Base-by-base conservation (phyloP, 2,113 vertebrate species). In the Eublepharis macularius region DNA sequence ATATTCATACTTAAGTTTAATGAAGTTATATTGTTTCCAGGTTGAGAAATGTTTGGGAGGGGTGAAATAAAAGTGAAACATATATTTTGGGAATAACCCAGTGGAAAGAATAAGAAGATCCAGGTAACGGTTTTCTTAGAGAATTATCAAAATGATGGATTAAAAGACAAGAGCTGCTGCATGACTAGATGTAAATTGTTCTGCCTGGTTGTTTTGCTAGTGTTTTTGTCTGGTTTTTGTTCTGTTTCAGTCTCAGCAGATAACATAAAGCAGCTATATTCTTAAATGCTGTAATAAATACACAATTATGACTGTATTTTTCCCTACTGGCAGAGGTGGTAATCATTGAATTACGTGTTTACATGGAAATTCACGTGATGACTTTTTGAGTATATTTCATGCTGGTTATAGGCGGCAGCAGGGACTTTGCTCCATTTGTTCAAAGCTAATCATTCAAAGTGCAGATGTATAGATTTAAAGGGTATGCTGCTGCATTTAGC, bases 1-100 rank as follows among this genome's bases (percentile, higher is more conserved):
- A 39, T 54, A 60, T 39, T 21, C 24, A 32, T 0, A 0, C 51
- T 34, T 68, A 84, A n/a, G 26, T 34, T 5, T 14, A 87, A 65
- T 32, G 1, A 1, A 47, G 82, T 80, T 24, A 76, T 87, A 51
- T 36, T 72, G 32, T 60, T 82, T 36, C 2, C 70, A 80, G 72
- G 79, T 26, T 43, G 39, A 57, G 34, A 21, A 70, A 14, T 7
- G 4, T 39, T 90, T 39, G 3, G n/a, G 19, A 43, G n/a, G 26
- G 81, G 24, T 49, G 9, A 65, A 41, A 80, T 49, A 63, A 65
- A 73, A 49, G 21, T 29, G 24, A 63, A 72, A 17, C 1, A 81
- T 82, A 2, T 39, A 29, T 13, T 76, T 87, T 45, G 75, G n/a
- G 69, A 85, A 24, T 63, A 77, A 63, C 65, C 91, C 51, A 86